Evolutionary conservation across 2,113 vertebrate genomes (phyloP), one percentile per base, ranked within the genome.

Genomic region (Poecilia latipinna): DNA sequence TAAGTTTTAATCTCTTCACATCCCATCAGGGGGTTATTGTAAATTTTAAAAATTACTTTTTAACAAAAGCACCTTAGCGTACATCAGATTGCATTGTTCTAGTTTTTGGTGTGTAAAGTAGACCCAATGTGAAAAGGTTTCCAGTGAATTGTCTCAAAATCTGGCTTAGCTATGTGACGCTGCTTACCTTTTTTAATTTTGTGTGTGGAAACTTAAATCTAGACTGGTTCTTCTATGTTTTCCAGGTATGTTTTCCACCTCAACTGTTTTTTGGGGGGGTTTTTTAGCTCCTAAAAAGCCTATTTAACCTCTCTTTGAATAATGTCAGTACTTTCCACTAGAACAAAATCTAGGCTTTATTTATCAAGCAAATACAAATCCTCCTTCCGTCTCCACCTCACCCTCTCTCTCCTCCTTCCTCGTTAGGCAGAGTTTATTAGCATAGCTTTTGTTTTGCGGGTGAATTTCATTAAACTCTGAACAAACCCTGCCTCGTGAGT

Each of bases 381-480:
- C 79, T 72, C 77, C 72, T 76, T 73, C 68, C 61, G 70, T 75
- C 72, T 57, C 69, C 75, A 74, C 35, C 68, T 78, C 60, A 68
- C 72, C 66, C 79, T 68, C 82, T 79, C 81, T 89, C 83, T 70
- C 80, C 88, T 89, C 84, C 85, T 77, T 89, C 79, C 88, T 93
- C 82, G 84, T 92, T 93, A 88, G 81, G 88, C 74, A 85, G 84
- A 90, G 84, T 88, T 88, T 92, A 93, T 94, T 94, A 93, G 88
- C 86, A 91, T 91, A 89, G 88, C 86, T 92, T 92, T 92, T 91
- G 88, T 92, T 94, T 92, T 91, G 89, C 65, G 90, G 82, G 88
- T 90, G 93, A 93, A 95, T 93, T 94, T 94, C 92, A 94, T 94
- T 95, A 91, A 94, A 93, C 93, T 94, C 87, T 90, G 88, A 91